A percentile compares a stretch with the other conserved stretches of the same genome.
These are phyloP conservation scores for Corythaixoides concolor DNA, from an alignment of 2,113 vertebrate species.

Conservation along the genomic window DNA sequence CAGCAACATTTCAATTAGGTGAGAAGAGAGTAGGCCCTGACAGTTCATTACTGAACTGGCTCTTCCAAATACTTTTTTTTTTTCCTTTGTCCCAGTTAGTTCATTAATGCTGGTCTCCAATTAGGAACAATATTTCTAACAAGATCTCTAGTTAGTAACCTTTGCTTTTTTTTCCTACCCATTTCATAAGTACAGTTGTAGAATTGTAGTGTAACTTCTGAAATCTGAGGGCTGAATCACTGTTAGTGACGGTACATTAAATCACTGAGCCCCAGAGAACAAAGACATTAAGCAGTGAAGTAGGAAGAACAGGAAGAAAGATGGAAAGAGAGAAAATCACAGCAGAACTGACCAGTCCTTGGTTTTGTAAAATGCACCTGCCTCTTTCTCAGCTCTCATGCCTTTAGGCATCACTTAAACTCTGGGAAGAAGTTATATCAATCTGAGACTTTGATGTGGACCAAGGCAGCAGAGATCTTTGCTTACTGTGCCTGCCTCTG, in stretches of 20 bases:
- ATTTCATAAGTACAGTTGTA: not conserved
- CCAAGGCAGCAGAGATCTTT: not conserved
- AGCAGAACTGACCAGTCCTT: not conserved
- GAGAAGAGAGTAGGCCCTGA: constrained; percentile 22
- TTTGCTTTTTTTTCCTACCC: not conserved
- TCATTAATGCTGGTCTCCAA: constrained; percentile 58
- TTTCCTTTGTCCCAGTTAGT: constrained; percentile 18
- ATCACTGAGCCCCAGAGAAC: constrained; percentile 28
- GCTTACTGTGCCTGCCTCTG: not conserved
- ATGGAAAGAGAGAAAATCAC: not conserved
- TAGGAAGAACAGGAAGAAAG: not conserved
- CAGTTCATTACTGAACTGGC: constrained; percentile 19
- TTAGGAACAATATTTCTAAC: constrained; percentile 48
- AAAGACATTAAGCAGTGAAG: not conserved
- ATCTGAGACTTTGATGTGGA: not conserved
- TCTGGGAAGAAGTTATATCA: not conserved
- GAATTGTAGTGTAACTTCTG: constrained; percentile 15
- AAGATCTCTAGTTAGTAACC: not conserved
- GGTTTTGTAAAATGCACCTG: not conserved
- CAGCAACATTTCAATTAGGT: constrained; percentile 62
- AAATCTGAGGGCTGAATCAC: constrained; percentile 25
- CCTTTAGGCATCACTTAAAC: not conserved
- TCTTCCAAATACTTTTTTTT: constrained; percentile 1
- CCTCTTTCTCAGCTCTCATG: not conserved
- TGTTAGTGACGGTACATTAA: constrained; percentile 38